Evolutionary conservation across 1,140 invertebrate species (phyloP).

Genomic region (Diploscapter pachys): DNA sequence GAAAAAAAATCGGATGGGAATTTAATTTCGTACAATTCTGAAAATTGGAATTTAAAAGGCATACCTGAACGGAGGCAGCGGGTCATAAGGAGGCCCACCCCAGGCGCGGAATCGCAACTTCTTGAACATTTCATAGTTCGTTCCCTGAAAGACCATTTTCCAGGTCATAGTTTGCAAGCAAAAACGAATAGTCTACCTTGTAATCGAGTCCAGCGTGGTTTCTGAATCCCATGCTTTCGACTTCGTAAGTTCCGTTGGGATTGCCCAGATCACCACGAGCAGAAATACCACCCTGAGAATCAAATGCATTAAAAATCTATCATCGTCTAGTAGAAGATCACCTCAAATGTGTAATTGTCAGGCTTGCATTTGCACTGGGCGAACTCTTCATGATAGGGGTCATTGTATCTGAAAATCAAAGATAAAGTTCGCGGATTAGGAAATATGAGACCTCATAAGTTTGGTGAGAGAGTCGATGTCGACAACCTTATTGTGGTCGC

Average conservation of each 20-base stretch:
- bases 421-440: not conserved
- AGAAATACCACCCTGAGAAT: slow-evolving; percentile 65
- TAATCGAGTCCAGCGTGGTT: slow-evolving; percentile 70
- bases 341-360: slow-evolving; percentile 68
- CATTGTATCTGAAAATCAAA: slow-evolving; percentile 66
- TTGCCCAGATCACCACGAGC: slow-evolving; percentile 55
- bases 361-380: slow-evolving; percentile 71
- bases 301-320: not conserved
- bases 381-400: slow-evolving; percentile 71
- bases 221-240: slow-evolving; percentile 68
- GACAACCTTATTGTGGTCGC: slow-evolving; percentile 65
- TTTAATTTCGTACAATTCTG: not conserved
- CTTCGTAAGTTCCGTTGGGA: slow-evolving; percentile 61
- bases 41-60: not conserved
- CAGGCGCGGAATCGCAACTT: slow-evolving; percentile 65
- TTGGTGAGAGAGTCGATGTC: slow-evolving; percentile 66
- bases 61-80: slow-evolving; percentile 41
- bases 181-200: slow-evolving; percentile 60
- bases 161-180: not conserved
- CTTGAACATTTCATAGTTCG: slow-evolving; percentile 60
- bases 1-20: not conserved
- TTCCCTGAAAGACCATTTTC: slow-evolving; percentile 57
- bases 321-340: slow-evolving; percentile 60
- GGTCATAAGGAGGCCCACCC: slow-evolving; percentile 67
- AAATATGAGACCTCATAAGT: slow-evolving; percentile 65